Evolutionary conservation across 2,888 invertebrate genomes (phyloP), one percentile per base, ranked within the genome.

Genomic region (Drosophila mettleri): DNA sequence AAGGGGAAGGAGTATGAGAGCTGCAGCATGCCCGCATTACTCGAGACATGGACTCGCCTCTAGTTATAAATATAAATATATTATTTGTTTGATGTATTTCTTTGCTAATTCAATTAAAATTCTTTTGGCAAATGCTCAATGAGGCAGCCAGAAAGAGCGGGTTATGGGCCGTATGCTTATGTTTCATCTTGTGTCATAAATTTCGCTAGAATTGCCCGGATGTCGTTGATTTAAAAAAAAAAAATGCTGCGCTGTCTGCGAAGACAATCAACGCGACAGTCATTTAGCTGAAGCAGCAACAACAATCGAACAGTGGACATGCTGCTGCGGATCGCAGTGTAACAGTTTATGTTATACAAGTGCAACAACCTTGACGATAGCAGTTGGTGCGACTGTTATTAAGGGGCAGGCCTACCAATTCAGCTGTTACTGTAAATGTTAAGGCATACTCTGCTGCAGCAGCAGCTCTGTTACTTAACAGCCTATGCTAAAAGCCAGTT

Each of bases 191-290:
- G 49, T n/a, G 41, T 20, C 46, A 72, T 62, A 52, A 72, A 74
- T 70, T 73, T 59, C 45, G 64, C 67, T 62, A 74, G 75, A 75
- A 66, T 74, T 76, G 77, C 67, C 83, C 83, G 87, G 87, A 87
- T 84, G 87, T 84, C 78, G 87, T 78, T 87, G 78, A 89, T 87
- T 87, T 88, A 89, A 83, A 89, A 72, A n/a, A n/a, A 34, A 55
- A 66, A 48, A 55, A 65, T 73, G 48, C 43, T 33, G 18, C 31
- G 39, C 18, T 57, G 86, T 89, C 87, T 89, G 81, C 36, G 72
- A 88, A 88, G 86, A 88, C 88, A 87, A 87, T 87, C 89, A 83
- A 46, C 43, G 34, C 20, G 34, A 38, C 61, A 59, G 46, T 83
- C 66, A 83, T 86, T 80, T 67, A 69, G 71, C 53, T 63, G 41